Percentiles rank a stretch among this genome's conserved stretches.
Evolutionary conservation across 1,140 invertebrate species (phyloP).

Genomic region (Caenorhabditis inopinata): DNA sequence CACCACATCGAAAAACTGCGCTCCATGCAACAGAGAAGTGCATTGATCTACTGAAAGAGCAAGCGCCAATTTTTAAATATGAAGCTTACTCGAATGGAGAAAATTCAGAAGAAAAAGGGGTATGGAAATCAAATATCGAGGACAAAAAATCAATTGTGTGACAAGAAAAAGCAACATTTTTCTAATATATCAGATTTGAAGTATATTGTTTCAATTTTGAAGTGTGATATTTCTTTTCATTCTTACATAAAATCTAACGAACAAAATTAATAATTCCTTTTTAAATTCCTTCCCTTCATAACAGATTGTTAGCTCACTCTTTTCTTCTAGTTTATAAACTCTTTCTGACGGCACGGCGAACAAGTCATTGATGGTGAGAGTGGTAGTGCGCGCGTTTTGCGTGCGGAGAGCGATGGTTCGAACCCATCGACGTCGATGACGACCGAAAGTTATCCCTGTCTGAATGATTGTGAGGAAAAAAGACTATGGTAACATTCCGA

Average conservation of each 20-base stretch:
- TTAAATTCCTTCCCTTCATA: background rate
- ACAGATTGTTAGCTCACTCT: background rate
- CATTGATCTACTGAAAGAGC: conserved; percentile 72
- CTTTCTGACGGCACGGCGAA: no score
- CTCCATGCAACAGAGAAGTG: conserved; percentile 80
- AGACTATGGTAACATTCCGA: conserved; percentile 27
- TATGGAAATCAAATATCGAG: conserved; percentile 1
- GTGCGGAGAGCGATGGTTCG: background rate
- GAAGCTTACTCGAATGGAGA: conserved; percentile 25
- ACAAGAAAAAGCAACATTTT: no score
- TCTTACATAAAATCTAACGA: no score
- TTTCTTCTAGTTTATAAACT: no score
- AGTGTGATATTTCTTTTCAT: no score
- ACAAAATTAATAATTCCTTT: background rate
- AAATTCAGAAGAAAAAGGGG: background rate
- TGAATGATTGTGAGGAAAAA: conserved; percentile 33
- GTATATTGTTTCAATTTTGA: no score
- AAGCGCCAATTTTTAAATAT: conserved; percentile 10
- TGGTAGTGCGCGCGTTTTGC: conserved; percentile 5
- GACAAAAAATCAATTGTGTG: background rate
- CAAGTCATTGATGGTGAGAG: background rate
- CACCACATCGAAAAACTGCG: conserved; percentile 80
- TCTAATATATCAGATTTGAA: no score
- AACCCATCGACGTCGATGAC: background rate
- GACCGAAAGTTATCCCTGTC: conserved; percentile 22